Conservation (phyloP, 2,797 vertebrate genomes). For the Hozukius guyotensis region DNA sequence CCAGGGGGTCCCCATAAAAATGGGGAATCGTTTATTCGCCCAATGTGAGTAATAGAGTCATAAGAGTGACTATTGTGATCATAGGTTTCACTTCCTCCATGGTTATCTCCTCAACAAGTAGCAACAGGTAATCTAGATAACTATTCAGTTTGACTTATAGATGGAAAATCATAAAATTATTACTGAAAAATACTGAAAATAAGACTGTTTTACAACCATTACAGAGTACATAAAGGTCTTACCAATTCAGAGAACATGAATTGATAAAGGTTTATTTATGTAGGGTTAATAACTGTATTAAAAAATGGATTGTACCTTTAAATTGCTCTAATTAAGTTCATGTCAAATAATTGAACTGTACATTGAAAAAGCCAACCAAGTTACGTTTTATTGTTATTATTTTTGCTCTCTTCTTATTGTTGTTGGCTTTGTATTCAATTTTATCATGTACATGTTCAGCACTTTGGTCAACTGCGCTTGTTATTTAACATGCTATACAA, state of each 20-base stretch:
- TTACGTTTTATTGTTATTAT: not conserved
- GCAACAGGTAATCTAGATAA: not conserved
- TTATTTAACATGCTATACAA: too few relatives aligned
- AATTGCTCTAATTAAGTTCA: not conserved
- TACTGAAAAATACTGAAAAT: not conserved
- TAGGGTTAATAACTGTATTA: too few relatives aligned
- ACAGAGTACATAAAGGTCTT: not conserved
- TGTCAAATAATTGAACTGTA: accelerated
- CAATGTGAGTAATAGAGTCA: too few relatives aligned
- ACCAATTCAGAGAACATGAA: not conserved
- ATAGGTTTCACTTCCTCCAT: too few relatives aligned
- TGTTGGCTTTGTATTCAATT: too few relatives aligned
- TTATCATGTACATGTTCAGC: too few relatives aligned
- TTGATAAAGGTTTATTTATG: not conserved
- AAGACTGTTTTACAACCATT: not conserved
- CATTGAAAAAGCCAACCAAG: not conserved
- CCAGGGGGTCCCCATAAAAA: too few relatives aligned
- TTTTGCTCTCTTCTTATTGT: too few relatives aligned
- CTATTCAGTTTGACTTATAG: not conserved
- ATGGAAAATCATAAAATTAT: not conserved
- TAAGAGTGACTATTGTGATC: too few relatives aligned
- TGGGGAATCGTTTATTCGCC: too few relatives aligned
- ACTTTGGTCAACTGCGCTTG: too few relatives aligned
- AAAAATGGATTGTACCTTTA: not conserved
- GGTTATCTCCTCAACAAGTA: too few relatives aligned